phyloP scores from a whole-genome alignment of 2,113 vertebrate genomes.

The Pleuronectes platessa region DNA sequence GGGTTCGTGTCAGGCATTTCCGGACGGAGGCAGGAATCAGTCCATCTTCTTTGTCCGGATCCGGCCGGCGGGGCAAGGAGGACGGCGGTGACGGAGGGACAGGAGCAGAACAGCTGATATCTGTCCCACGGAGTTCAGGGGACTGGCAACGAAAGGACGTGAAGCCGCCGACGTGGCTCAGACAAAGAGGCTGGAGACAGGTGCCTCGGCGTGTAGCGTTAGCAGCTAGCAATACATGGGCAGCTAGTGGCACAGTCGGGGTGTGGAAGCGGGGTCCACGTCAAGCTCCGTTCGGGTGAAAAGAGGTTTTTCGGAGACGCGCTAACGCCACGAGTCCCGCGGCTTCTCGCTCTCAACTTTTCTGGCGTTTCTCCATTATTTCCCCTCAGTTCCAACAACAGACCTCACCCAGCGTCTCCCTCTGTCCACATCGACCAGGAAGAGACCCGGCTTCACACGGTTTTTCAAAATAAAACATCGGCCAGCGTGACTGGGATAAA shows the following conservation, averaged over 20 bases:
- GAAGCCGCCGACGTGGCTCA: not conserved
- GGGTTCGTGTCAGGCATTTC: slow-evolving; percentile 34
- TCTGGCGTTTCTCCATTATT: slow-evolving; percentile 6
- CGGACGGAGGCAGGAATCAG: not conserved
- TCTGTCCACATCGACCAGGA: slow-evolving; percentile 64
- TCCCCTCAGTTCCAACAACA: slow-evolving; percentile 15
- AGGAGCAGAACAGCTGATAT: not conserved
- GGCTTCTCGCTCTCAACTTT: not conserved
- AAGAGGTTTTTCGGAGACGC: accelerated
- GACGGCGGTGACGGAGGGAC: not conserved
- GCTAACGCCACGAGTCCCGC: accelerated
- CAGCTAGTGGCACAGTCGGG: not conserved
- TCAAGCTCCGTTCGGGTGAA: not conserved
- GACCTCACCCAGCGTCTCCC: slow-evolving; percentile 63
- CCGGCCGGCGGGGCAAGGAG: not conserved
- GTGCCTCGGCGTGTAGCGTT: slow-evolving; percentile 29
- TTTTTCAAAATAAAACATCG: slow-evolving; percentile 42
- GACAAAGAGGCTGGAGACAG: slow-evolving; percentile 53
- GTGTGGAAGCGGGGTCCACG: not conserved
- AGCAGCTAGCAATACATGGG: slow-evolving; percentile 31
- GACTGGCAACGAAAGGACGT: accelerated
- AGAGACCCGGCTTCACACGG: not conserved
- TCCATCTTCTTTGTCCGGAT: slow-evolving; percentile 43
- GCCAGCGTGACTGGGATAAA: not conserved
- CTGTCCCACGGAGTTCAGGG: too few species aligned